A percentile compares a stretch with the other conserved stretches of the same genome.
Evolutionary conservation across 2,797 vertebrate genomes (phyloP).

Genomic region (Thalassophryne amazonica): DNA sequence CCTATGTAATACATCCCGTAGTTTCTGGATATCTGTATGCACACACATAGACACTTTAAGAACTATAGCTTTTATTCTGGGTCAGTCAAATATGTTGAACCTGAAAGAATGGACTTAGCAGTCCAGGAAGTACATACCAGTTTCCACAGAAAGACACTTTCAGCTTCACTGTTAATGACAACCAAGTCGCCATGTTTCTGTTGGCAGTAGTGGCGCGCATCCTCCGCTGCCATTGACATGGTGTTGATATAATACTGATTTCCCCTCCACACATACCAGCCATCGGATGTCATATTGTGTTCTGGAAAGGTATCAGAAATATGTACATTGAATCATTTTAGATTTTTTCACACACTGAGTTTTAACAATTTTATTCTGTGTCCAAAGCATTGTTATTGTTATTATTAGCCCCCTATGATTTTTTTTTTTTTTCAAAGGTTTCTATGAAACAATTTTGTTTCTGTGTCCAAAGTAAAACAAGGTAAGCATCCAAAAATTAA

Average conservation of each 20-base stretch:
- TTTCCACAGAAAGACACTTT: slow-evolving; percentile 81
- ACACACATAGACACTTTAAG: neutral
- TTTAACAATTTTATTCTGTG: neutral
- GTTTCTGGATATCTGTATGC: slow-evolving; percentile 20
- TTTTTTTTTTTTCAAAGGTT: no score
- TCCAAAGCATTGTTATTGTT: neutral
- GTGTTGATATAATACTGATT: slow-evolving; percentile 84
- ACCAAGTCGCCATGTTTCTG: slow-evolving; percentile 83
- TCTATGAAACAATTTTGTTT: no score
- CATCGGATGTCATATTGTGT: slow-evolving; percentile 80
- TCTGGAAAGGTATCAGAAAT: slow-evolving; percentile 64
- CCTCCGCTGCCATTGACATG: slow-evolving; percentile 70
- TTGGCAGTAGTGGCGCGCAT: slow-evolving; percentile 82
- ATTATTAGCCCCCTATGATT: neutral
- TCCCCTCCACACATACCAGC: slow-evolving; percentile 83
- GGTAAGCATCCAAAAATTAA: no score
- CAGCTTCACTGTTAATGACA: slow-evolving; percentile 79
- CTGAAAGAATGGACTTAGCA: no score
- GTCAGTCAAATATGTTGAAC: neutral
- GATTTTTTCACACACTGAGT: no score
- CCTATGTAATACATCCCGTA: slow-evolving; percentile 80
- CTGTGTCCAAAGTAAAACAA: no score
- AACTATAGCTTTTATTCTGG: neutral
- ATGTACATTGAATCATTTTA: neutral
- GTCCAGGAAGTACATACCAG: slow-evolving; percentile 41